phyloP scores from a whole-genome alignment of 1,140 invertebrate genomes.

The Brachionus asplanchnoidis region DNA sequence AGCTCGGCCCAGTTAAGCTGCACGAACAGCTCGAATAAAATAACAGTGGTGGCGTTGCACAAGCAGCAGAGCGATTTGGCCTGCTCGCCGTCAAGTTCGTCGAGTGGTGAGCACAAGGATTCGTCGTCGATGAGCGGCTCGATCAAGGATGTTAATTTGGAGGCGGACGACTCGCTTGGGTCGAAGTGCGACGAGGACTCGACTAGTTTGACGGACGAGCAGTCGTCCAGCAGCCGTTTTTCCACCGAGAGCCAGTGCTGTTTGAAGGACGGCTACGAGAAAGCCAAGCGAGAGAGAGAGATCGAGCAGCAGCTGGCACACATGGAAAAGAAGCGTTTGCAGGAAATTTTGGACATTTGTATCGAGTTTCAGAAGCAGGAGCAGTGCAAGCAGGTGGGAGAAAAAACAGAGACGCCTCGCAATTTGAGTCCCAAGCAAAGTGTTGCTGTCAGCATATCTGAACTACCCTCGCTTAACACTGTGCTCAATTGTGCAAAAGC shows the following conservation, averaged over 20 bases:
- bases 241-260: background rate
- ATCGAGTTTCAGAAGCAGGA: slow-evolving; percentile 35
- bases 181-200: background rate
- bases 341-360: slow-evolving; percentile 39
- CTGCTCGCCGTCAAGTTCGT: background rate
- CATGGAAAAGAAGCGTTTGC: slow-evolving; percentile 38
- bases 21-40: background rate
- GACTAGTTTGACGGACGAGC: background rate
- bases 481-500: background rate
- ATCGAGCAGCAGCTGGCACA: slow-evolving; percentile 30
- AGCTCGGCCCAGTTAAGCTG: background rate
- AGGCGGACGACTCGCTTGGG: background rate
- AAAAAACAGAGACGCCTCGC: background rate
- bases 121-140: background rate
- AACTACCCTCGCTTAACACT: background rate
- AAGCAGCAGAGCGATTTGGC: background rate
- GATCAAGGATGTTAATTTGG: background rate
- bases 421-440: background rate
- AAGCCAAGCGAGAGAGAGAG: slow-evolving; percentile 12
- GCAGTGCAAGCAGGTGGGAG: background rate
- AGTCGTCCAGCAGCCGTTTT: background rate
- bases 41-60: background rate
- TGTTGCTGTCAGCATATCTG: background rate
- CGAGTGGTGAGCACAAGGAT: background rate
- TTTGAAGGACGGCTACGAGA: slow-evolving; percentile 7